Base-by-base conservation (phyloP, 2,888 invertebrate species). In the Oligia strigilis region DNA sequence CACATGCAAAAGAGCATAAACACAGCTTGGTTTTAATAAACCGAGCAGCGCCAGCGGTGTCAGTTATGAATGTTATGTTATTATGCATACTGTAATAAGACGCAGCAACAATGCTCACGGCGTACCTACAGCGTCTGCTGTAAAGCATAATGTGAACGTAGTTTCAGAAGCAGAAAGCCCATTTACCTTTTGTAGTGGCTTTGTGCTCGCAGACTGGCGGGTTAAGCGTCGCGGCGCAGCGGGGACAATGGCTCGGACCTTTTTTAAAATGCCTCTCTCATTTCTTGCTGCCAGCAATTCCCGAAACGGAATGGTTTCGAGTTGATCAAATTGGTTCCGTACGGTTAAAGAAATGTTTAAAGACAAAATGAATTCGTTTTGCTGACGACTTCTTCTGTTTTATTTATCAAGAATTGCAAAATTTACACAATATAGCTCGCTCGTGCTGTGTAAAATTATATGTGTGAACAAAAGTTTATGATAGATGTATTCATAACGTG, bases 111-210 rank as follows among this genome's bases (percentile, higher is more conserved):
- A 92, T 91, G 90, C 93, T 93, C 88, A 85, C 81, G 87, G 84
- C 81, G 75, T 83, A 90, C 91, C 90, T 90, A 89, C 89, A 86
- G 87, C 88, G 92, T 90, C 90, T 92, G 91, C 92, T 92, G 90
- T 94, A 93, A 93, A 94, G 93, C 92, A 94, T 94, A 94, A 95
- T 94, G 92, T 91, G 92, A 93, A 88, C 90, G 91, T 91, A 93
- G 94, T 94, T 95, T 94, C 93, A 94, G 92, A 84, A 93, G 92
- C 91, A 94, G 94, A 94, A 94, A 95, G 93, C 94, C 95, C 95
- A 95, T 95, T 96, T 95, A 94, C 94, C 94, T 95, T 93, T 92
- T 94, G 93, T 94, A 95, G 95, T 95, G 95, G 94, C 95, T 95
- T 96, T 95, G 94, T 95, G 92, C 88, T 91, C 90, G 89, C 89